Evolutionary conservation across 2,888 invertebrate genomes (phyloP).

Genomic region (Agrilus mali): DNA sequence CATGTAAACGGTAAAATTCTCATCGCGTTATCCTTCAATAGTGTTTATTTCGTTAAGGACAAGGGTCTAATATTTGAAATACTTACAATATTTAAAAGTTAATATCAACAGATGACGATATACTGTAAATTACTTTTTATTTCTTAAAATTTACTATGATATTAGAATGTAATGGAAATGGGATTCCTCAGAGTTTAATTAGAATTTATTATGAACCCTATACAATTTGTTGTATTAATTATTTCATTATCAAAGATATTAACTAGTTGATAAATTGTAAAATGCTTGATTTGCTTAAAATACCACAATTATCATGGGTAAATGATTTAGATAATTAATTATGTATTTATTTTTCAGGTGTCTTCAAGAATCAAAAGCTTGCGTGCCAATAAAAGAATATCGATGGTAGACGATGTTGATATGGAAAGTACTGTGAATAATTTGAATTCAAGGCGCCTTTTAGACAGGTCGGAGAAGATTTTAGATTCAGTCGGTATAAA

Average conservation of each 20-base stretch:
- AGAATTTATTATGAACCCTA: no score
- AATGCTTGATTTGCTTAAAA: neutral
- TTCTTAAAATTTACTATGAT: no score
- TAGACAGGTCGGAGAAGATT: slow-evolving; percentile 49
- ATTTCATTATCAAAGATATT: slow-evolving; percentile 2
- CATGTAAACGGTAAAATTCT: no score
- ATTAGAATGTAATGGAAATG: no score
- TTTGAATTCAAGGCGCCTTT: slow-evolving; percentile 43
- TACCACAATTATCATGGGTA: neutral
- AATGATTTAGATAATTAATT: neutral
- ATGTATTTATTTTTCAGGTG: slow-evolving; percentile 38
- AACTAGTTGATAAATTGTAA: neutral
- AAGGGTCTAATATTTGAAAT: no score
- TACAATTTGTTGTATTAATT: no score
- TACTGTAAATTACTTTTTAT: no score
- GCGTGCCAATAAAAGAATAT: slow-evolving; percentile 46
- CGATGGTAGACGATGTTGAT: slow-evolving; percentile 49
- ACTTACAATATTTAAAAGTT: no score
- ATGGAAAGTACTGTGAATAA: slow-evolving; percentile 46
- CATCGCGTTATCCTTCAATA: no score
- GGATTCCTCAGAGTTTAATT: no score
- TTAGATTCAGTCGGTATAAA: slow-evolving; percentile 51
- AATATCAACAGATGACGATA: no score
- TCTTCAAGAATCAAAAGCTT: slow-evolving; percentile 46
- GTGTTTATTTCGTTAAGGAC: no score